Base-by-base conservation (phyloP, 2,888 invertebrate genomes). In the Cataglyphis rosenhaueri region DNA sequence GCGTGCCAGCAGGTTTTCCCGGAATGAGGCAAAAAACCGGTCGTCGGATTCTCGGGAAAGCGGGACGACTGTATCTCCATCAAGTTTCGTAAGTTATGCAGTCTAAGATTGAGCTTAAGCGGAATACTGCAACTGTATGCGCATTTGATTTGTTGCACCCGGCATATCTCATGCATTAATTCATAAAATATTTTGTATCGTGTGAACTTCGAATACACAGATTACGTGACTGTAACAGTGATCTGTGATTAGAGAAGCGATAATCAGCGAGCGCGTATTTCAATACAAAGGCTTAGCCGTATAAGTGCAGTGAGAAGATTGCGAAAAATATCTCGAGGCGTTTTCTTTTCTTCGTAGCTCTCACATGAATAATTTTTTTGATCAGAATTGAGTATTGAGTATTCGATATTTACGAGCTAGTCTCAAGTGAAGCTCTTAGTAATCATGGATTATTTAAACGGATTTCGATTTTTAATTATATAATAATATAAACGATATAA, bases 161-260 rank as follows among this genome's bases (percentile, higher is more conserved):
- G 52, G 70, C 44, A 57, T 78, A 84, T 38, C 74, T 82, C 78
- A 65, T 84, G 64, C 79, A 74, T 82, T 82, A 79, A 82, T 85
- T 82, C 74, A 70, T 61, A 84, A 84, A 84, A 85, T 74, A 81
- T 84, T 81, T 81, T 78, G 12, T 64, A 79, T 25, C 41, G n/a
- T 44, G n/a, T 44, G n/a, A 38, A 35, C 29, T n/a, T 62, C 29
- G 32, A 35, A 48, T 70, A 38, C 48, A 48, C 12, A 48, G 62
- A 78, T 78, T 76, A 65, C 73, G 41, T 78, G 83, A 83, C 66
- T 85, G 41, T 15, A 76, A 81, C 59, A 64, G 66, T 65, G 70
- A 79, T 57, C 62, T 44, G 68, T 32, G 81, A 79, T 85, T 81
- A 71, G 70, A 70, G 18, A 15, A 52, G 29, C 55, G 48, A 73